A percentile compares a stretch with the other conserved stretches of the same genome.
Evolutionary conservation across 2,888 invertebrate species (phyloP).

Genomic region (Laothoe populi): DNA sequence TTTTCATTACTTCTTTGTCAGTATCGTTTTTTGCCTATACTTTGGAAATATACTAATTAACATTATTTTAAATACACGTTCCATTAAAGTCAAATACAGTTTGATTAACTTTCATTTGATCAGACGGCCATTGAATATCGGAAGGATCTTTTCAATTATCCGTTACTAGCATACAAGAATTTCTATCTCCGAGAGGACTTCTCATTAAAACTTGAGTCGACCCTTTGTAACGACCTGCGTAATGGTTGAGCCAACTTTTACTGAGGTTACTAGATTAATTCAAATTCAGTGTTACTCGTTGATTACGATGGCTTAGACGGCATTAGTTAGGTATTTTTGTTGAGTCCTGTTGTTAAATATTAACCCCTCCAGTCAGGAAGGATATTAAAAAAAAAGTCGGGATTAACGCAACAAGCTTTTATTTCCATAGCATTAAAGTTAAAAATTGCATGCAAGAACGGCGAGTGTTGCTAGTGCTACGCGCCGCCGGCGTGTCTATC

Average conservation of each 20-base stretch:
- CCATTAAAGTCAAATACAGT: slow-evolving; percentile 10
- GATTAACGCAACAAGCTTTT: too few relatives aligned
- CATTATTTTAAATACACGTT: neutral
- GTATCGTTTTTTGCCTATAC: neutral
- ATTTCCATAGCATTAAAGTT: too few relatives aligned
- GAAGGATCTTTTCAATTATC: slow-evolving; percentile 24
- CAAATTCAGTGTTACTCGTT: slow-evolving; percentile 49
- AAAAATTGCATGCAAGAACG: too few relatives aligned
- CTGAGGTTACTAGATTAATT: slow-evolving; percentile 50
- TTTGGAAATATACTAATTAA: neutral
- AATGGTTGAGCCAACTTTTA: slow-evolving; percentile 55
- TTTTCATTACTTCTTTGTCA: neutral
- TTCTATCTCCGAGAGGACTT: slow-evolving; percentile 53
- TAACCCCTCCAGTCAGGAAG: too few relatives aligned
- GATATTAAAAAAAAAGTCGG: too few relatives aligned
- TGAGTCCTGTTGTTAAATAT: slow-evolving; percentile 28
- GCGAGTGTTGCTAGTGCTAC: too few relatives aligned
- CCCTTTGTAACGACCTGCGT: slow-evolving; percentile 64
- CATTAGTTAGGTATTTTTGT: slow-evolving; percentile 36
- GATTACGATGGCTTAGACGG: slow-evolving; percentile 42
- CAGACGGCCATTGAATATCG: slow-evolving; percentile 6
- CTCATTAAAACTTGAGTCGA: slow-evolving; percentile 70
- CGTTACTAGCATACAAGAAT: slow-evolving; percentile 36
- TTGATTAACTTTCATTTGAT: slow-evolving; percentile 20
- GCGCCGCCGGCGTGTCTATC: too few relatives aligned